These are phyloP conservation scores for Brachypterus glaber DNA, from an alignment of 2,888 invertebrate genomes.

Conservation along the genomic window DNA sequence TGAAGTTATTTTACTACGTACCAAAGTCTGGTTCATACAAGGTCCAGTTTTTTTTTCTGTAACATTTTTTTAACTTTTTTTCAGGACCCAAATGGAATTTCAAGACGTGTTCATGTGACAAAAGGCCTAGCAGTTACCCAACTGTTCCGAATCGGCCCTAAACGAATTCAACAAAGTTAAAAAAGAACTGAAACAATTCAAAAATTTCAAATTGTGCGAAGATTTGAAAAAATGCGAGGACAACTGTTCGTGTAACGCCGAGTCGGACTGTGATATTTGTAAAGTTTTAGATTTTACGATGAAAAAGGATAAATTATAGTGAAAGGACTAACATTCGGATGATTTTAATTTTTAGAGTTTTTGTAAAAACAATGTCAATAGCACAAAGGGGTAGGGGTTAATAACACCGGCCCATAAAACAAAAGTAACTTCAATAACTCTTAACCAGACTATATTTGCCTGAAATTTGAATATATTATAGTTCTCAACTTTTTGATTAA, in stretches of 20 bases:
- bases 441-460: no score
- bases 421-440: no score
- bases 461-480: no score
- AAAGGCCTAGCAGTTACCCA: constrained; percentile 36
- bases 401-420: no score
- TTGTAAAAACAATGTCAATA: background rate
- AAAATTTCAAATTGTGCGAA: constrained; percentile 38
- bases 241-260: constrained; percentile 38
- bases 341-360: no score
- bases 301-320: constrained; percentile 38
- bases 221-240: constrained; percentile 39
- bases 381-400: no score
- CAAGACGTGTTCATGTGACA: constrained; percentile 79
- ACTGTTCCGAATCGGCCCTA: constrained; percentile 17
- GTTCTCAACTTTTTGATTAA: no score
- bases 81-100: constrained; percentile 32
- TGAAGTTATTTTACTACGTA: no score
- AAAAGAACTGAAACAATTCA: constrained; percentile 35
- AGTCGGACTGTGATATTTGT: constrained; percentile 39
- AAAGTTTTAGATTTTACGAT: constrained; percentile 39
- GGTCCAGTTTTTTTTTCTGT: background rate
- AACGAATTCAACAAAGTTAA: constrained; percentile 31
- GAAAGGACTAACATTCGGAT: no score
- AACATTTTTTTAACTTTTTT: constrained; percentile 11
- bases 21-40: no score